phyloP scores from a whole-genome alignment of 2,888 invertebrate genomes.

The Pachycephus smyrnensis region DNA sequence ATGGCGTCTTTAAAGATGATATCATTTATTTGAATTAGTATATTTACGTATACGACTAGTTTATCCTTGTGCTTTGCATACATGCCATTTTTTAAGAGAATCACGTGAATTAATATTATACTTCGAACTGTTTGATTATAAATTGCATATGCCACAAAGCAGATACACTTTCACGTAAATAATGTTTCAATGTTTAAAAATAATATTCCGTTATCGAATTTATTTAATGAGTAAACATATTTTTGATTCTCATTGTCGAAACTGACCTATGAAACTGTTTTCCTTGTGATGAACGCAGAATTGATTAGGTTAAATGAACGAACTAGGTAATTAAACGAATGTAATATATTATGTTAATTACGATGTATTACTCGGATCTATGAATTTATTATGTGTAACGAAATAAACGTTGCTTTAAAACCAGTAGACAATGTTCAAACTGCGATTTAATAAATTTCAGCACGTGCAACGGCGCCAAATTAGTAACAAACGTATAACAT shows the following conservation, averaged over 20 bases:
- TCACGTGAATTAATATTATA: not conserved
- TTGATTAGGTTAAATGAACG: not conserved
- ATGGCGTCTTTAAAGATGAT: constrained; percentile 28
- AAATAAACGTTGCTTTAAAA: not conserved
- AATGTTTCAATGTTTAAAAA: not conserved
- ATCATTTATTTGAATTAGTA: constrained; percentile 1
- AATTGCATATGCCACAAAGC: not conserved
- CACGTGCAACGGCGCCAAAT: not conserved
- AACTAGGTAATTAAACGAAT: not conserved
- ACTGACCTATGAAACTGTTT: not conserved
- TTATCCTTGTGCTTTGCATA: too few species aligned
- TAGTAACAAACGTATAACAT: not conserved
- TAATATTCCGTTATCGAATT: not conserved
- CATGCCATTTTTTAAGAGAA: too few species aligned
- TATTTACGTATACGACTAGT: too few species aligned
- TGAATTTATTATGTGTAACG: not conserved
- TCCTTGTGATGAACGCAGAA: not conserved
- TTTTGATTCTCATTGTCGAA: not conserved
- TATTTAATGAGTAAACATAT: not conserved
- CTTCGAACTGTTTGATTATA: not conserved
- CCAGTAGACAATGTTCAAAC: not conserved
- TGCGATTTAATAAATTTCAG: not conserved
- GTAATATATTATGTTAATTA: not conserved
- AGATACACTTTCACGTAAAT: not conserved
- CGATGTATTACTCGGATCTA: not conserved